Evolutionary conservation across 1,140 invertebrate species (phyloP), one percentile per base, ranked within the genome.

Genomic region (Teleopsis dalmanni): DNA sequence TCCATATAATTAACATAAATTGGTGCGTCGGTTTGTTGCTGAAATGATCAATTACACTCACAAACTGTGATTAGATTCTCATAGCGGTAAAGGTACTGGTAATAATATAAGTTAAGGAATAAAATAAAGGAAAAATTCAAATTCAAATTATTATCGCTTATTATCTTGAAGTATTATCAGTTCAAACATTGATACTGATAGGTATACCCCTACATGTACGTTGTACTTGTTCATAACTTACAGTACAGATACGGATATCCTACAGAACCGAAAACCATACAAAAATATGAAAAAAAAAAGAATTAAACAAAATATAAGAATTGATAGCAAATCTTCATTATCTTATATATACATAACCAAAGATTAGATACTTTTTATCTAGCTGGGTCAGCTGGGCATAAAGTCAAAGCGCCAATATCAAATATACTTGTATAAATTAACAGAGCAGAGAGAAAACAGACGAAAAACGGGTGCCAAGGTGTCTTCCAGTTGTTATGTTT

Each of bases 141-240:
- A 66, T 66, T 66, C 64, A 67, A 67, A 67, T 67, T 67, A 67
- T 67, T 67, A 67, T 67, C 64, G 64, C 64, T 67, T 67, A 67
- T 67, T 67, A 67, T 67, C 64, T 67, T 63, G 64, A 60, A 60
- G 60, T 64, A 67, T 67, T 67, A 67, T 67, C 64, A 67, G 64
- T 67, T 67, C 64, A 67, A 67, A 67, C 64, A 67, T 34, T 46
- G 35, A 37, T 41, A 52, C 50, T 47, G 50, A 52, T 52, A 52
- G 63, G 62, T 59, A 63, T 62, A 66, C 25, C 35, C 23, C 22
- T 25, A 19, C 35, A 21, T 45, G 29, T 31, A 31, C n/a, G 21
- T 36, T 18, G 21, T 7, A 36, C 13, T 9, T 19, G 21, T 22
- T 7, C 21, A 19, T 3, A 22, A 22, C 8, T 21, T 6, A 37